phyloP scores from a whole-genome alignment of 1,140 invertebrate species.

The Goniozus legneri region DNA sequence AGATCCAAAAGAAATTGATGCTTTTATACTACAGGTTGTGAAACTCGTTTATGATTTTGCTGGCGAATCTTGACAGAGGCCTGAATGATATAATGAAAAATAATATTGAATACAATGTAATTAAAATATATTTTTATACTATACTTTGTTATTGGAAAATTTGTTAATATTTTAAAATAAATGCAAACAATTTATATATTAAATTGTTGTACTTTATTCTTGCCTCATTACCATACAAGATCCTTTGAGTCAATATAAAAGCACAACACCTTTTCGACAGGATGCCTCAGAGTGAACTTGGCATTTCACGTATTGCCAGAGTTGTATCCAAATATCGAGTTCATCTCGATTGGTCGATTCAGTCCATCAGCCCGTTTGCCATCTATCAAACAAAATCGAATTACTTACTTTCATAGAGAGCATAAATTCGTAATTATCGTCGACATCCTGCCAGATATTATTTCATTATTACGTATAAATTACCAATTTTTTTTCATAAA shows the following conservation, averaged over 20 bases:
- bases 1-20: constrained; percentile 68
- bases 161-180: not conserved
- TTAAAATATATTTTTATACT: not conserved
- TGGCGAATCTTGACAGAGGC: constrained; percentile 62
- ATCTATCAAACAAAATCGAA: constrained; percentile 43
- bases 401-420: constrained; percentile 25
- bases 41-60: constrained; percentile 72
- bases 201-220: no score
- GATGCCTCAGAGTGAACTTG: no score
- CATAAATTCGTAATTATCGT: no score
- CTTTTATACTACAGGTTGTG: constrained; percentile 73
- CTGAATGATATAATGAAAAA: no score
- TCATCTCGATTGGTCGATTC: constrained; percentile 35
- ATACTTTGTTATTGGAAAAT: not conserved
- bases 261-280: no score
- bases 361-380: constrained; percentile 37
- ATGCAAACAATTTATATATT: no score
- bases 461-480: no score
- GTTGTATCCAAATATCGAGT: constrained; percentile 32
- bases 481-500: not conserved
- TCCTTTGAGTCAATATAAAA: no score
- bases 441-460: no score
- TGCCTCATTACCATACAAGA: no score
- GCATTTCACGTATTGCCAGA: no score
- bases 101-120: no score